Evolutionary conservation across 2,113 vertebrate genomes (phyloP).

Genomic region (Tachycineta bicolor): DNA sequence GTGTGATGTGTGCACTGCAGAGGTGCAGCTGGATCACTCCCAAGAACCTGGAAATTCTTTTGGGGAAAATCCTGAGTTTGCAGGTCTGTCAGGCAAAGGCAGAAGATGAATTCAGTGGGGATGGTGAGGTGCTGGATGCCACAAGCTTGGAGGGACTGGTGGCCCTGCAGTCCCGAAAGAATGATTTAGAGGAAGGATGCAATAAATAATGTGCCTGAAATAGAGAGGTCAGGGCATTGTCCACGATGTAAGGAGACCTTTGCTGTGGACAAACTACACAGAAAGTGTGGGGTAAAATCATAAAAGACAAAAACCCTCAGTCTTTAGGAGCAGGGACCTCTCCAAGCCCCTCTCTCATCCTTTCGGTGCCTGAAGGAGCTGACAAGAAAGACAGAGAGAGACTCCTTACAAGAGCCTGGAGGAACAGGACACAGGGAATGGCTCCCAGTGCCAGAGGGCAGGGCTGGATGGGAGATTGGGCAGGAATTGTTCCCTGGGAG

Average conservation of each 20-base stretch:
- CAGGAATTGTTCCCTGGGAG: rapidly evolving
- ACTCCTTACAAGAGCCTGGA: background rate
- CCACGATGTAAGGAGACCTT: background rate
- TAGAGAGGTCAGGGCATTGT: background rate
- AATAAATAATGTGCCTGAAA: background rate
- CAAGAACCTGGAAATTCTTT: background rate
- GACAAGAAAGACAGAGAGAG: background rate
- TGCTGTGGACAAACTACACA: background rate
- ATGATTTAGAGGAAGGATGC: background rate
- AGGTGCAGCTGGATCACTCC: background rate
- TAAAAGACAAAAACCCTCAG: rapidly evolving
- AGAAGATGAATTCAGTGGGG: rapidly evolving
- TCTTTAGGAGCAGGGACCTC: rapidly evolving
- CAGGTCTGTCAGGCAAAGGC: background rate
- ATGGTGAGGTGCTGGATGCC: background rate
- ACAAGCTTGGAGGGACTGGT: background rate
- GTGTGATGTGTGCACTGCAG: background rate
- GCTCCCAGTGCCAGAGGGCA: background rate
- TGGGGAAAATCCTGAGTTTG: background rate
- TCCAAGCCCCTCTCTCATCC: background rate
- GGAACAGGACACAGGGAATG: rapidly evolving
- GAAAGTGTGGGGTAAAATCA: background rate
- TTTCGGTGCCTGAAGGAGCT: background rate
- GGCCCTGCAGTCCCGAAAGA: background rate
- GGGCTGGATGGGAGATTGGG: rapidly evolving